A percentile compares a stretch with the other conserved stretches of the same genome.
Conservation (phyloP, 2,888 invertebrate species). For the Abscondita cerata region DNA sequence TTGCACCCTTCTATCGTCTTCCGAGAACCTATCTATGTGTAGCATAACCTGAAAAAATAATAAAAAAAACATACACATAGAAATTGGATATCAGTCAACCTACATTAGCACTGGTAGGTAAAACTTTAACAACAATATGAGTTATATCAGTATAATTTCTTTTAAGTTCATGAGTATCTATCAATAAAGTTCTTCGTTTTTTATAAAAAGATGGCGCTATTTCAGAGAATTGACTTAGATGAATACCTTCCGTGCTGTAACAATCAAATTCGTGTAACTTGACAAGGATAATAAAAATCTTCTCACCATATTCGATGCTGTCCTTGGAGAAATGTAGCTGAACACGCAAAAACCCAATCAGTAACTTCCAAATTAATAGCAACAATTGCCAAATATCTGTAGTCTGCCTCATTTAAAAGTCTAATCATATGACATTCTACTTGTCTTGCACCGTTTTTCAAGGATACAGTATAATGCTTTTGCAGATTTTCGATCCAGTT, state of each 20-base stretch:
- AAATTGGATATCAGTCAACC: not conserved
- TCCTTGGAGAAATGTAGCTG: constrained; percentile 64
- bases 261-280: not conserved
- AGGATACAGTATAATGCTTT: constrained; percentile 57
- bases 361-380: constrained; percentile 70
- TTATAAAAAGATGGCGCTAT: constrained; percentile 62
- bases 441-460: constrained; percentile 48
- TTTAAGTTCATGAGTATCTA: constrained; percentile 70
- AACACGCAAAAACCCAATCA: constrained; percentile 83
- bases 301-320: constrained; percentile 69
- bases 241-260: constrained; percentile 63
- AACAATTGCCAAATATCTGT: constrained; percentile 70
- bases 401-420: constrained; percentile 62
- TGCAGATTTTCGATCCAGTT: constrained; percentile 62
- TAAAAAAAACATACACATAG: no score
- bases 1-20: constrained; percentile 56
- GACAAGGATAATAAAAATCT: not conserved
- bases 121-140: constrained; percentile 74
- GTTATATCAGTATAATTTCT: constrained; percentile 65
- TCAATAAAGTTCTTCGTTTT: constrained; percentile 60
- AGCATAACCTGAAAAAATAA: no score
- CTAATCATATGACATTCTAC: constrained; percentile 66
- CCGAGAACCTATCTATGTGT: constrained; percentile 55
- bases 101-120: constrained; percentile 62
- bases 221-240: constrained; percentile 65